Conservation (phyloP, 2,797 vertebrate species). For the Ispidina picta region DNA sequence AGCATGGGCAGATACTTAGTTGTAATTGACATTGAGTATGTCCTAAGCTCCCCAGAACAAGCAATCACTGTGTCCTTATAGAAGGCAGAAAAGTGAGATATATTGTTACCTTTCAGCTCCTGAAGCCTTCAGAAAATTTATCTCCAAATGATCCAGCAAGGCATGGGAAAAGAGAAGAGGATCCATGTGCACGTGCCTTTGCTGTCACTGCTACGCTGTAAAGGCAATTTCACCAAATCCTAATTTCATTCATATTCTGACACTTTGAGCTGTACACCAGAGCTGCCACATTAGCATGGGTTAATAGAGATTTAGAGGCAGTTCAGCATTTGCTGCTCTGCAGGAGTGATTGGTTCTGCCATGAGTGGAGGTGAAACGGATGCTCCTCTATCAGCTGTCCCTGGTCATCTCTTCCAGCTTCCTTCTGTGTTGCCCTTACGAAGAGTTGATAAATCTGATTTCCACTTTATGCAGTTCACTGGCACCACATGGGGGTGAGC, state of each 20-base stretch:
- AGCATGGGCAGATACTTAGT: neutral
- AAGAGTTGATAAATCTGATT: neutral
- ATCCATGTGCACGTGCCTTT: neutral
- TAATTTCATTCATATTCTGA: neutral
- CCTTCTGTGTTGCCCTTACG: fast-evolving
- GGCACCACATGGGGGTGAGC: fast-evolving
- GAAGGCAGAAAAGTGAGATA: neutral
- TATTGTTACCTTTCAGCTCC: neutral
- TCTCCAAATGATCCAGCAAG: neutral
- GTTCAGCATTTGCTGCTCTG: fast-evolving
- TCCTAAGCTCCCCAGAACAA: neutral
- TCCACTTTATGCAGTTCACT: neutral
- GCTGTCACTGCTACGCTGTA: neutral
- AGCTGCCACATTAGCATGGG: neutral
- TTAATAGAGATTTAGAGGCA: neutral
- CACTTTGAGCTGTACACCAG: neutral
- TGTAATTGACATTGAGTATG: neutral
- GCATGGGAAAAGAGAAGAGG: neutral
- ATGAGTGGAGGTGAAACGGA: neutral
- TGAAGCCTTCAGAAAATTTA: neutral
- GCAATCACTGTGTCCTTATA: neutral
- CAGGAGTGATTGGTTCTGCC: neutral
- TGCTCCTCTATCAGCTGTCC: neutral
- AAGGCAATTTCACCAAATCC: slow-evolving; percentile 23
- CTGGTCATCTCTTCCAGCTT: neutral